phyloP scores from a whole-genome alignment of 2,797 vertebrate genomes.

The Philypnodon macrostomus region DNA sequence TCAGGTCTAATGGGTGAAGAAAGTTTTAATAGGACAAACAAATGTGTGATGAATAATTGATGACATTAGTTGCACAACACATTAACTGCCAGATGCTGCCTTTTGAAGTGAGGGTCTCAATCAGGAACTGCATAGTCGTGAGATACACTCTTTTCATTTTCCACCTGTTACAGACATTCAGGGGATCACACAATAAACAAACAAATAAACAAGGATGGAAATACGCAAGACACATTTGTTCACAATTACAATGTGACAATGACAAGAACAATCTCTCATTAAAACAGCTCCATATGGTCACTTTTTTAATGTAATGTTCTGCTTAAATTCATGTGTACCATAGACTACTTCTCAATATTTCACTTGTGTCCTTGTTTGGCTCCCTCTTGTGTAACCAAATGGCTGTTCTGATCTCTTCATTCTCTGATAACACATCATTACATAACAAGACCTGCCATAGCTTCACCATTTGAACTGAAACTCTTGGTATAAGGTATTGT shows the following conservation, averaged over 20 bases:
- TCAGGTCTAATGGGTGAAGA: constrained; percentile 21
- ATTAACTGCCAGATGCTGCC: constrained; percentile 46
- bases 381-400: constrained; percentile 25
- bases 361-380: constrained; percentile 22
- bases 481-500: constrained; percentile 13
- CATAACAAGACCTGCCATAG: constrained; percentile 42
- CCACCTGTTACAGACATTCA: constrained; percentile 42
- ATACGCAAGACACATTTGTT: constrained; percentile 34
- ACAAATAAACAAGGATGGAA: constrained; percentile 6
- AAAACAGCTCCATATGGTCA: constrained; percentile 7
- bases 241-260: constrained; percentile 30
- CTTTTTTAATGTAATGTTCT: too few species aligned
- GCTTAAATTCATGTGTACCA: too few species aligned
- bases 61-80: constrained; percentile 42
- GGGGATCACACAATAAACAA: constrained; percentile 48
- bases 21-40: constrained; percentile 35
- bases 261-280: constrained; percentile 14
- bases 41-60: constrained; percentile 57
- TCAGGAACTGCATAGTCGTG: constrained; percentile 29
- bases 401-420: constrained; percentile 19
- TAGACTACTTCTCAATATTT: too few species aligned
- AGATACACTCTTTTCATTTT: constrained; percentile 16
- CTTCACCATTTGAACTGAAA: constrained; percentile 43
- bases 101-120: constrained; percentile 36
- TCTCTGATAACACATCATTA: constrained; percentile 32